Conservation (phyloP, 1,140 invertebrate genomes). For the Brachionus koreanus region DNA sequence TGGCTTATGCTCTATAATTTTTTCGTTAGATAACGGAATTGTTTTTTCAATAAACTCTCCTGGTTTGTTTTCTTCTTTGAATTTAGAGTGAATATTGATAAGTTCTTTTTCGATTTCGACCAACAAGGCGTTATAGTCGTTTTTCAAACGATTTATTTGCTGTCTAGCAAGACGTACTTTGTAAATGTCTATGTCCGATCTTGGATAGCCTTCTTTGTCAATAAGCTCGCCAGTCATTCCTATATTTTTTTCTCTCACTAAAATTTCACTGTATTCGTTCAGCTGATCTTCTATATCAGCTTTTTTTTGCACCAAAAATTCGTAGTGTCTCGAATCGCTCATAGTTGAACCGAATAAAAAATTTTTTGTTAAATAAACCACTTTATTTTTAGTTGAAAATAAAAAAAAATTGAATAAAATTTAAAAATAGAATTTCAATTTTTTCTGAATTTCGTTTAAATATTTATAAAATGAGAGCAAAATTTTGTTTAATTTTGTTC, state of each 20-base stretch:
- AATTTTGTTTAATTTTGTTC: background rate
- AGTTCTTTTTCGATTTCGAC: slow-evolving; percentile 32
- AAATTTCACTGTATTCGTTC: slow-evolving; percentile 23
- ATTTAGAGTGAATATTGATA: slow-evolving; percentile 11
- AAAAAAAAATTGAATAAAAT: background rate
- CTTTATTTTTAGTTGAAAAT: background rate
- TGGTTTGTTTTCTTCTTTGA: background rate
- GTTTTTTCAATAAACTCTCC: background rate
- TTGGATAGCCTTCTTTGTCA: slow-evolving; percentile 41
- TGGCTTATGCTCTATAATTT: background rate
- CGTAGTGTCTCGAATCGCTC: background rate
- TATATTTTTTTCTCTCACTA: slow-evolving; percentile 39
- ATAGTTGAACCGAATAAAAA: background rate
- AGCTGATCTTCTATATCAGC: slow-evolving; percentile 22
- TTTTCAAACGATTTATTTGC: slow-evolving; percentile 27
- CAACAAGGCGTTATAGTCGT: slow-evolving; percentile 43
- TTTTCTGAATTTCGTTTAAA: background rate
- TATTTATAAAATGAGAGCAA: background rate
- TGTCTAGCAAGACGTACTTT: slow-evolving; percentile 7
- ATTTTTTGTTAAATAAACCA: background rate
- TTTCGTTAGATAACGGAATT: background rate
- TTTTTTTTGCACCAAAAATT: slow-evolving; percentile 1
- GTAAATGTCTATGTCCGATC: slow-evolving; percentile 36
- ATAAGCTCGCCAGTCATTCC: slow-evolving; percentile 34
- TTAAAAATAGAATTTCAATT: background rate